Conservation (phyloP, 2,888 invertebrate genomes). For the Microctonus hyperodae region DNA sequence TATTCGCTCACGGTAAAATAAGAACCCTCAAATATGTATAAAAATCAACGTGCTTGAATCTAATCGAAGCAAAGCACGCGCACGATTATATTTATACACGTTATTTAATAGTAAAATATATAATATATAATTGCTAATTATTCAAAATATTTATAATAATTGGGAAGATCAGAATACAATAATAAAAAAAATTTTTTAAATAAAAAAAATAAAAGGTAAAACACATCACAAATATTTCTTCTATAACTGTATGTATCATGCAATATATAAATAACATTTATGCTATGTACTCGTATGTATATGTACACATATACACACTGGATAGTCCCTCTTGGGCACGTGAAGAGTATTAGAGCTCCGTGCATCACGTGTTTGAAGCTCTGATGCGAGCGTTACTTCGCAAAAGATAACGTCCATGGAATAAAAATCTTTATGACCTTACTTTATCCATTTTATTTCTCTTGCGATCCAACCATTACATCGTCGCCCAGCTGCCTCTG, state of each 20-base stretch:
- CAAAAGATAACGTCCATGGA: slow-evolving; percentile 51
- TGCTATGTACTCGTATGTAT: slow-evolving; percentile 31
- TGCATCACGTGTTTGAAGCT: slow-evolving; percentile 41
- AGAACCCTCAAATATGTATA: slow-evolving; percentile 37
- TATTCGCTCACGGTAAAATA: slow-evolving; percentile 42
- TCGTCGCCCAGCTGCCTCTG: slow-evolving; percentile 6
- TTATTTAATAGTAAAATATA: slow-evolving; percentile 39
- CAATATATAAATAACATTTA: slow-evolving; percentile 24
- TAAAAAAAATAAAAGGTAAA: neutral
- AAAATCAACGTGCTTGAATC: slow-evolving; percentile 50
- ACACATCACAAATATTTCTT: neutral
- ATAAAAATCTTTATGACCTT: slow-evolving; percentile 59
- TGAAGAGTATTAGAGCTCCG: no score
- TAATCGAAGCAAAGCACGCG: slow-evolving; percentile 59
- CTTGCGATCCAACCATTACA: slow-evolving; percentile 32
- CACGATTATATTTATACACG: neutral
- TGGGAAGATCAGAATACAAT: no score
- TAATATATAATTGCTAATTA: slow-evolving; percentile 41
- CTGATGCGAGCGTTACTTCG: slow-evolving; percentile 55
- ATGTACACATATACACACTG: slow-evolving; percentile 48
- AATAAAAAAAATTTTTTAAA: no score
- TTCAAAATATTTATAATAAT: slow-evolving; percentile 4
- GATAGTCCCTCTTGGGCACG: no score
- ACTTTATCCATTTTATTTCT: slow-evolving; percentile 46
- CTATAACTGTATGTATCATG: neutral